Evolutionary conservation across 2,888 invertebrate species (phyloP).

Genomic region (Tachystola acroxantha): DNA sequence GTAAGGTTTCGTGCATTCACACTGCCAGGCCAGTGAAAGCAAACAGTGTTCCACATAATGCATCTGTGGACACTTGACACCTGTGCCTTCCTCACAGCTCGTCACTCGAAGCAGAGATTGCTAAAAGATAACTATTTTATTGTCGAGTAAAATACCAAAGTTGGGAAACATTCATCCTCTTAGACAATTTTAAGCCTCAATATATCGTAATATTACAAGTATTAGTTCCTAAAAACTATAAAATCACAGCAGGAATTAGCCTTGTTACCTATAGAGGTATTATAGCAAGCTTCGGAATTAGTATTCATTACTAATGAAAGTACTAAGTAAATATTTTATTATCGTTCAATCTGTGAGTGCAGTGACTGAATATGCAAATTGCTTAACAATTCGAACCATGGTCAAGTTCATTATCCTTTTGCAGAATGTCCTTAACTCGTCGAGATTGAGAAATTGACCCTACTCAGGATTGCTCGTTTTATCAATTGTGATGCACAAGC

Average conservation of each 20-base stretch:
- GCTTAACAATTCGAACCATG: conserved; percentile 45
- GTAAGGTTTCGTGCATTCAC: conserved; percentile 62
- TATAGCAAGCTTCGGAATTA: too few relatives aligned
- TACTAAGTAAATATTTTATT: conserved; percentile 18
- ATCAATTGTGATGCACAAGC: too few relatives aligned
- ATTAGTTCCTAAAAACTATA: too few relatives aligned
- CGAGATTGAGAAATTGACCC: conserved; percentile 44
- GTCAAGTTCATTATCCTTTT: conserved; percentile 52
- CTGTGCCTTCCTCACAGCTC: conserved; percentile 40
- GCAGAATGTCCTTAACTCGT: conserved; percentile 25
- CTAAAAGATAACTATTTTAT: too few relatives aligned
- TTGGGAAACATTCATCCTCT: too few relatives aligned
- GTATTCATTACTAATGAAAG: conserved; percentile 17
- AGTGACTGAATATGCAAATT: conserved; percentile 50
- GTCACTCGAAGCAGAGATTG: neutral
- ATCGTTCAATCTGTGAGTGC: conserved; percentile 32
- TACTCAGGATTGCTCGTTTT: conserved; percentile 22
- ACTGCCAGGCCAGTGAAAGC: conserved; percentile 57
- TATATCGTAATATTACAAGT: too few relatives aligned
- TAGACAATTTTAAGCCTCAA: too few relatives aligned
- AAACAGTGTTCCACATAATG: conserved; percentile 62
- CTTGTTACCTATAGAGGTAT: too few relatives aligned
- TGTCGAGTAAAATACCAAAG: too few relatives aligned
- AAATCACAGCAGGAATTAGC: too few relatives aligned
- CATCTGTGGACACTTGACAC: conserved; percentile 67